Conservation (phyloP, 2,888 invertebrate genomes). For the Sarcophaga subvicina region DNA sequence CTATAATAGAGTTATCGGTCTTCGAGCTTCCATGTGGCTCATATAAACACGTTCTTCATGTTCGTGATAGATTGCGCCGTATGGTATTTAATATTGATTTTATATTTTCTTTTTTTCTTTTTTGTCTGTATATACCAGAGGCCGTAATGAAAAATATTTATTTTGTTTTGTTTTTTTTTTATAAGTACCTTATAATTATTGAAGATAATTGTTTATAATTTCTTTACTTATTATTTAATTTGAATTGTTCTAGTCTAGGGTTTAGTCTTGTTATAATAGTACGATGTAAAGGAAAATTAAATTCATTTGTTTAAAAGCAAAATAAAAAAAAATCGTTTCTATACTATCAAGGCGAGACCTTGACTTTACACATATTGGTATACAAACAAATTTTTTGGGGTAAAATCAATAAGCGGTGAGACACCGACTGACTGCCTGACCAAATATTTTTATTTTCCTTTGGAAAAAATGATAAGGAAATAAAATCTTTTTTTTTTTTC, state of each 20-base stretch:
- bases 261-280: slow-evolving; percentile 10
- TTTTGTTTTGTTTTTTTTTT: not conserved
- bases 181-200: slow-evolving; percentile 35
- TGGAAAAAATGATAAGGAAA: not conserved
- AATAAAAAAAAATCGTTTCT: not conserved
- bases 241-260: not conserved
- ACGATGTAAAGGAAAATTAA: not conserved
- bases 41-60: not conserved
- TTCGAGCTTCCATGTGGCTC: not conserved
- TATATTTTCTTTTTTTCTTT: not conserved
- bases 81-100: slow-evolving; percentile 33
- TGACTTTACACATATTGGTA: not conserved
- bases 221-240: slow-evolving; percentile 24
- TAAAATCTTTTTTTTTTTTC: not conserved
- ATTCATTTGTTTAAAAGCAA: slow-evolving; percentile 13
- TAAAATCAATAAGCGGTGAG: not conserved
- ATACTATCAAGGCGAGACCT: slow-evolving; percentile 2
- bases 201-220: slow-evolving; percentile 46
- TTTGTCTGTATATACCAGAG: not conserved
- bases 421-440: not conserved
- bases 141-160: not conserved
- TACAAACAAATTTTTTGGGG: not conserved
- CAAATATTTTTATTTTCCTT: too few relatives aligned
- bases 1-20: not conserved
- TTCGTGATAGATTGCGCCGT: slow-evolving; percentile 22